Evolutionary conservation across 2,797 vertebrate genomes (phyloP).

Genomic region (Arctocebus calabarensis): DNA sequence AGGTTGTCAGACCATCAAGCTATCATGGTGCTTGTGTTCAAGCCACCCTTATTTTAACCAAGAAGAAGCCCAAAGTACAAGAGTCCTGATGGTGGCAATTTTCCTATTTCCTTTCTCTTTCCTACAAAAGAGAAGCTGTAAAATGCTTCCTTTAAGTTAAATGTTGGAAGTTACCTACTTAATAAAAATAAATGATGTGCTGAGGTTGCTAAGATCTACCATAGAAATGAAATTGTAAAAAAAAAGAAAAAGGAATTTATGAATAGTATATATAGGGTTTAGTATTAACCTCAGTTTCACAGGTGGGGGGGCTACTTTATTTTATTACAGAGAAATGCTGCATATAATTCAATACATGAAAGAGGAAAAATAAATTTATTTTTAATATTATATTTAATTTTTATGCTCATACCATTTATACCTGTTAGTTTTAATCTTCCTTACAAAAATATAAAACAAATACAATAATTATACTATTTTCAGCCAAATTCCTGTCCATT

Average conservation of each 20-base stretch:
- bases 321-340: constrained; percentile 35
- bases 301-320: neutral
- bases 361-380: neutral
- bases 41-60: neutral
- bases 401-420: neutral
- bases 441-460: constrained; percentile 27
- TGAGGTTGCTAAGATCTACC: neutral
- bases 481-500: neutral
- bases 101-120: no score
- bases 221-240: neutral
- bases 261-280: no score
- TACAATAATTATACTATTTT: neutral
- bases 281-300: neutral
- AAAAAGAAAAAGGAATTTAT: neutral
- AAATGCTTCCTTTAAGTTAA: neutral
- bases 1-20: neutral
- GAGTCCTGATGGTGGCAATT: neutral
- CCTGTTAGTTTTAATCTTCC: constrained; percentile 9
- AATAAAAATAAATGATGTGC: neutral
- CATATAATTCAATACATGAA: neutral
- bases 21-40: neutral
- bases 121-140: neutral
- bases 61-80: neutral
- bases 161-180: neutral
- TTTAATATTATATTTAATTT: neutral